Base-by-base conservation (phyloP, 2,797 vertebrate species). In the Holocentrus rufus region DNA sequence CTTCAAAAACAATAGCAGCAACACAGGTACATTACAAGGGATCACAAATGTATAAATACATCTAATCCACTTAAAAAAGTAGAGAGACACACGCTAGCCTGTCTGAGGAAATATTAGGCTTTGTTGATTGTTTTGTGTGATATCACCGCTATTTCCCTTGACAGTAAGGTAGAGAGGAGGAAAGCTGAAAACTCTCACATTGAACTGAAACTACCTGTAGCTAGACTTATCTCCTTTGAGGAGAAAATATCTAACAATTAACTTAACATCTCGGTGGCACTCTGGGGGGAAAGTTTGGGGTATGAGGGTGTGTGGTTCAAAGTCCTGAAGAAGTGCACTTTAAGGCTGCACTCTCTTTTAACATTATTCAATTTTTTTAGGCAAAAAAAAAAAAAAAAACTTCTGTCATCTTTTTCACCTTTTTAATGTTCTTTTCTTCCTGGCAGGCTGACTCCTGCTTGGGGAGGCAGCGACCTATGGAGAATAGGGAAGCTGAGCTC, bases 401-500 rank as follows among this genome's bases (percentile, higher is more conserved):
- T 22, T 65, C 56, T 86, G 65, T 87, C 68, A 84, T 89, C 58
- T 82, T 81, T 50, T 89, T 87, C 81, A 84, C 85, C 84, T 89
- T 82, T 87, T 82, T 77, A 54, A 75, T 44, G 58, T 85, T 85
- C 87, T 83, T 87, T 84, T 85, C 83, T 90, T 79, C 76, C 82
- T 86, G 72, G 69, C 86, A 89, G 84, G 81, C 83, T 81, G 81
- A 82, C 82, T 86, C 76, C 67, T 83, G 84, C 91, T 81, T 64
- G 72, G 81, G 86, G 90, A 94, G 75, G 80, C 65, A 89, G 81
- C 74, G 69, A 92, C 87, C 91, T 91, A 88, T 73, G 60, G 91
- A 93, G 92, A 90, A 93, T 90, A 89, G 77, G 77, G 80, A 86
- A 91, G 89, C 87, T 80, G 84, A 90, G 88, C 86, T 82, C 79